phyloP scores from a whole-genome alignment of 2,797 vertebrate species.

The Lepilemur septentrionalis region DNA sequence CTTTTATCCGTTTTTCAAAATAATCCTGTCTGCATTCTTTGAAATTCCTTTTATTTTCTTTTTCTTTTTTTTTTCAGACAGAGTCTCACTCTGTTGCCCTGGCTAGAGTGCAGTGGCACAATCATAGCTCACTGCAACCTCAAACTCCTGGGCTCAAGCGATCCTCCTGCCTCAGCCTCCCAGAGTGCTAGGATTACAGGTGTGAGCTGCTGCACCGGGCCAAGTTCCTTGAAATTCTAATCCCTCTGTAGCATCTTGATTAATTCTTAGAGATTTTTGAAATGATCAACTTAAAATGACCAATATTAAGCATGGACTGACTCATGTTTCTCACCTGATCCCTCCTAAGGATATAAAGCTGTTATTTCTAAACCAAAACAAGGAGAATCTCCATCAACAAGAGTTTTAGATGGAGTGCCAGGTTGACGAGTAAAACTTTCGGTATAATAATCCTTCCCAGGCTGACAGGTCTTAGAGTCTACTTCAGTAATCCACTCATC shows the following conservation, averaged over 20 bases:
- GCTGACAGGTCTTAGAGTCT: background rate
- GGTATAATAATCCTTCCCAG: too few relatives aligned
- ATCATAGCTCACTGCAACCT: too few relatives aligned
- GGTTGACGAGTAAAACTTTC: background rate
- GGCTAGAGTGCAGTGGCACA: too few relatives aligned
- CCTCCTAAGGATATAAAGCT: background rate
- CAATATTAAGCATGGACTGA: background rate
- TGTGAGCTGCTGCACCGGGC: background rate
- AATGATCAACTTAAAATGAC: background rate
- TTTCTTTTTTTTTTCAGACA: too few relatives aligned
- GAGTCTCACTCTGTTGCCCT: too few relatives aligned
- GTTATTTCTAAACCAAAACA: background rate
- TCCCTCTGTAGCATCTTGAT: background rate
- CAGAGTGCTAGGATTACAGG: background rate
- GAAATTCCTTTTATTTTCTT: background rate
- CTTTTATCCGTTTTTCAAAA: background rate
- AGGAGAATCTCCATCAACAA: background rate
- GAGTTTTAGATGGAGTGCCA: background rate
- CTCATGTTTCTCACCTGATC: background rate
- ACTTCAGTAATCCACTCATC: background rate
- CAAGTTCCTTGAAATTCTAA: background rate
- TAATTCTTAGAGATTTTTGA: background rate
- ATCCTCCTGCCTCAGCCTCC: background rate
- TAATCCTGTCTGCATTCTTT: background rate
- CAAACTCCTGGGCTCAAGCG: background rate